Percentiles rank a stretch among this genome's conserved stretches.
phyloP scores from a whole-genome alignment of 2,888 invertebrate species.

The Nemurella pictetii region DNA sequence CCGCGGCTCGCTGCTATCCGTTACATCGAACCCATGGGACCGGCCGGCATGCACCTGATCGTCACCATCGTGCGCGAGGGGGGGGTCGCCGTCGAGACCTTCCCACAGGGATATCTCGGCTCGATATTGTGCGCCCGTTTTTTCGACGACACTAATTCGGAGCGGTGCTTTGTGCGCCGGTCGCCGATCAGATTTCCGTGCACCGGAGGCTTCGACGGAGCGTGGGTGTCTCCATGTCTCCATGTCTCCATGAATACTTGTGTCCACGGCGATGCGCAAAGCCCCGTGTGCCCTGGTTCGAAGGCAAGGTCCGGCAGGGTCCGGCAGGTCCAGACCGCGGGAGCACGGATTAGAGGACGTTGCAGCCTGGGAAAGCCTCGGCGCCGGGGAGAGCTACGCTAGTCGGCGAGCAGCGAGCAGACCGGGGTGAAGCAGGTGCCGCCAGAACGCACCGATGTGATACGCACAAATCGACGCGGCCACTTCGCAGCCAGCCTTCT shows the following conservation, averaged over 20 bases:
- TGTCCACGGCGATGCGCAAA: not conserved
- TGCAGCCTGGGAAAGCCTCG: not conserved
- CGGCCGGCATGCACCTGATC: no score
- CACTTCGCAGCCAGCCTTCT: slow-evolving; percentile 6
- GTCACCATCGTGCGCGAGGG: not conserved
- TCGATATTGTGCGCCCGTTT: not conserved
- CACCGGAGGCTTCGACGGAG: no score
- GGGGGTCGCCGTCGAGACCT: not conserved
- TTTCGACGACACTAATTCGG: slow-evolving; percentile 19
- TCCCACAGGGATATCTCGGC: slow-evolving; percentile 20
- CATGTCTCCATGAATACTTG: no score
- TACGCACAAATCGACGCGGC: not conserved
- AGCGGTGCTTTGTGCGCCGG: not conserved
- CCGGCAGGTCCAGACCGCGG: no score
- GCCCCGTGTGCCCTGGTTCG: not conserved
- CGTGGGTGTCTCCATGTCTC: no score
- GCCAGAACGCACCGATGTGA: not conserved
- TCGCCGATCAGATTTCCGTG: slow-evolving; percentile 14
- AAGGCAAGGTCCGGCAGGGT: not conserved
- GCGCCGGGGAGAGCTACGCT: no score
- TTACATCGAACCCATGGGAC: no score
- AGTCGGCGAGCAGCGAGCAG: no score
- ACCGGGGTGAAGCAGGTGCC: no score
- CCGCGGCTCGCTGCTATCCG: no score
- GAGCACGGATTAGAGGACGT: not conserved